Percentiles rank a stretch among this genome's conserved stretches.
phyloP scores from a whole-genome alignment of 2,888 invertebrate genomes.

The Cataglyphis cursor region DNA sequence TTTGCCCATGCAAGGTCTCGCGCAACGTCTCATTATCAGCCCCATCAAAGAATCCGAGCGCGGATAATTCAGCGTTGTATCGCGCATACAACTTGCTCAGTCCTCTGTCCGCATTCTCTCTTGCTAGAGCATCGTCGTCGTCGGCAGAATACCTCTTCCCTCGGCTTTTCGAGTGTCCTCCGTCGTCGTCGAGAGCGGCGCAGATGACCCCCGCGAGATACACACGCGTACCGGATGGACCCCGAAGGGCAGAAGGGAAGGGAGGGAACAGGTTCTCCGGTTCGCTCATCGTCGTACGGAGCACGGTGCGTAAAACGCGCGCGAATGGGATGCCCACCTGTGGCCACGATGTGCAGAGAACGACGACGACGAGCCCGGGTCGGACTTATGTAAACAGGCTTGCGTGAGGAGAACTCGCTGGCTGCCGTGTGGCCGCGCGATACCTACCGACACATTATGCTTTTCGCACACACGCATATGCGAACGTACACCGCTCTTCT shows the following conservation, averaged over 20 bases:
- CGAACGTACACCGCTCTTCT: conserved; percentile 13
- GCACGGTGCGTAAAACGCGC: conserved; percentile 41
- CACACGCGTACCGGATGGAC: conserved; percentile 65
- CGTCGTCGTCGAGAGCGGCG: conserved; percentile 54
- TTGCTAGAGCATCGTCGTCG: conserved; percentile 34
- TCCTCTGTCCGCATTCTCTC: conserved; percentile 43
- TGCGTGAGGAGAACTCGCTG: conserved; percentile 78
- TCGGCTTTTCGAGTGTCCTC: conserved; percentile 65
- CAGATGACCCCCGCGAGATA: conserved; percentile 72
- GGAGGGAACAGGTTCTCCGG: conserved; percentile 69
- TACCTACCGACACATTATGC: conserved; percentile 76
- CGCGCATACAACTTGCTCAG: conserved; percentile 25
- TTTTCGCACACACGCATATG: conserved; percentile 32
- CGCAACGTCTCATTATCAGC: conserved; percentile 24
- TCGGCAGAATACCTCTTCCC: background rate
- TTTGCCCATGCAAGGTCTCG: conserved; percentile 34
- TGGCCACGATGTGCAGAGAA: conserved; percentile 70
- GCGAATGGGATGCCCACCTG: conserved; percentile 76
- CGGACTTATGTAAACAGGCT: conserved; percentile 80
- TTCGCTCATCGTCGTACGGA: conserved; percentile 26
- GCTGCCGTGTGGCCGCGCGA: conserved; percentile 73
- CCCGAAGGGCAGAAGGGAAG: background rate
- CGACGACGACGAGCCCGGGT: conserved; percentile 62
- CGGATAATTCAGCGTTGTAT: conserved; percentile 44
- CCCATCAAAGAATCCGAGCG: conserved; percentile 33